Evolutionary conservation across 2,797 vertebrate genomes (phyloP), one percentile per base, ranked within the genome.

Genomic region (Chaetodon trifasciatus): DNA sequence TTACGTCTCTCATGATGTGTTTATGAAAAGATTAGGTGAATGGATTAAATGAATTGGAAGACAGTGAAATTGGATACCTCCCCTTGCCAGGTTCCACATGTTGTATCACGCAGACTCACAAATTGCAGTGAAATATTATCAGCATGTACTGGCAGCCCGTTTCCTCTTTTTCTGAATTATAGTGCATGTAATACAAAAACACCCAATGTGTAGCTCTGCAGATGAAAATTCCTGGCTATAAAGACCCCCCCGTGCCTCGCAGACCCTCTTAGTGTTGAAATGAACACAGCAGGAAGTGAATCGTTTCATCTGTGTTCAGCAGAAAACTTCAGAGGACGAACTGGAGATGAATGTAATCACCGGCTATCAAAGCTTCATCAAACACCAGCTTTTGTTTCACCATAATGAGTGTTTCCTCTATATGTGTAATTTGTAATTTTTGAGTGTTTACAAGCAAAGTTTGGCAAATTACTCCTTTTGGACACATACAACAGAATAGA

Each of bases 1-100:
- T 78, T 81, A 11, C 61, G 11, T 64, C 70, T 81, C 76, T 84
- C 55, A 16, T 72, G 57, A 60, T 78, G 62, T 82, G 79, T 91
- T 89, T 87, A 76, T 84, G 83, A 82, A 90, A 88, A 87, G 69
- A 86, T 80, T 78, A 86, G 57, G 24, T 79, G 70, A 84, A 85
- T 70, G 70, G 78, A 89, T 89, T 85, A 79, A 88, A 90, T 89
- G 47, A 90, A 85, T 65, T 82, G 72, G 78, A 90, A 84, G 68
- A 76, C 77, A 52, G 6, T 67, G 80, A 78, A 85, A 87, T 82
- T 77, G 70, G 85, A 85, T 78, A 57, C 58, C 66, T 82, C 40
- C 47, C 52, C 56, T 53, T 79, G 42, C 72, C 71, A 24, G 24
- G n/a, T 61, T 82, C 72, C 50, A 19, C 56, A 11, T 60, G 57